Evolutionary conservation across 2,113 vertebrate species (phyloP).

Genomic region (Opisthocomus hoazin): DNA sequence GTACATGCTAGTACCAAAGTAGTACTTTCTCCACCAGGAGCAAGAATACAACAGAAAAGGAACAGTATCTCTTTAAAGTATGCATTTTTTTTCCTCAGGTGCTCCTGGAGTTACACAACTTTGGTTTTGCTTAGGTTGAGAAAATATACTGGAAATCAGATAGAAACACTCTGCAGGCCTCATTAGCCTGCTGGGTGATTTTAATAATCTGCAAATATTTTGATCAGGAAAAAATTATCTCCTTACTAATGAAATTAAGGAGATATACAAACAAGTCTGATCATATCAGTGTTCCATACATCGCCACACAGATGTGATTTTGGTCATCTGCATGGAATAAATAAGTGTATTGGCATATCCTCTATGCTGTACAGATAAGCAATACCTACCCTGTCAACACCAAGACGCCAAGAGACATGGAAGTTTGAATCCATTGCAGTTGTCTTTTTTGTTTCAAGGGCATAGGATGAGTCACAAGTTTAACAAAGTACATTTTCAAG

Average conservation of each 20-base stretch:
- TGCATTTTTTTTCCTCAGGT: neutral
- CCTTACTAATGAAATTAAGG: neutral
- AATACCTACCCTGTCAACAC: neutral
- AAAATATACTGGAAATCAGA: neutral
- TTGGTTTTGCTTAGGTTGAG: neutral
- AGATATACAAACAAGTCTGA: neutral
- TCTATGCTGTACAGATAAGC: neutral
- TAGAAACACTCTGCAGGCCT: neutral
- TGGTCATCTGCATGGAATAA: neutral
- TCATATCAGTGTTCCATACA: neutral
- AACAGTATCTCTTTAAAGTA: neutral
- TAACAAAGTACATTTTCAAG: neutral
- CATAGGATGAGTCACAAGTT: neutral
- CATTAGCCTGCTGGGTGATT: neutral
- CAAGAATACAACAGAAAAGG: neutral
- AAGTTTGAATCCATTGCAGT: neutral
- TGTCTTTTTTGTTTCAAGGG: neutral
- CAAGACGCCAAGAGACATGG: neutral
- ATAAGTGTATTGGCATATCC: neutral
- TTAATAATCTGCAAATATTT: neutral
- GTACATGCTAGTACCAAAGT: neutral
- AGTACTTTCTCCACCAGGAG: neutral
- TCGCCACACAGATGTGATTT: neutral
- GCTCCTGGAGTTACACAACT: neutral
- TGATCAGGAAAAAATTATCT: neutral